Evolutionary conservation across 2,888 invertebrate species (phyloP), one percentile per base, ranked within the genome.

Genomic region (Zygogramma bicolorata): DNA sequence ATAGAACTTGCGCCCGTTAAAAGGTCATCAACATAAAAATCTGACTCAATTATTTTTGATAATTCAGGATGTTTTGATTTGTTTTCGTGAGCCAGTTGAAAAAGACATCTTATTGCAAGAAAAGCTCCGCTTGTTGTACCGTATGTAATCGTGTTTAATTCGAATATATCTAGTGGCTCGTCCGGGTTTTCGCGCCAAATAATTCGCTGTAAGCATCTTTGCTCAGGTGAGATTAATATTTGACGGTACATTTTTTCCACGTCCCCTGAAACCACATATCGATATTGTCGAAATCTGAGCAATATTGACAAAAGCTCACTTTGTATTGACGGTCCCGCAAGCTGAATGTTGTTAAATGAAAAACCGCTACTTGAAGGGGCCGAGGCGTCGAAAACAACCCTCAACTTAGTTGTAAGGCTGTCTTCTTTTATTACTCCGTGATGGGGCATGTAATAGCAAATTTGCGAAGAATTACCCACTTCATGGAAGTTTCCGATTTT

Each of bases 221-320:
- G 68, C 15, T 65, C 49, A 1, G 60, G 18, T 2, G 15, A 15
- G 15, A 69, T 62, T n/a, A 68, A 67, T 15, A 83, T 75, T 53
- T 81, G 80, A 0, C 79, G 74, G 59, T 80, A 84, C 80, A 83
- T 83, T 71, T 82, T 81, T 6, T 57, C 77, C 18, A 84, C 74
- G 66, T 83, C 83, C 2, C 77, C 79, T 7, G 70, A 10, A 27
- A 61, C 34, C 13, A 61, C 61, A 40, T 22, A 61, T 1, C 10
- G 5, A 20, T 38, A 18, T 13, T 22, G 31, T 20, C 61, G 18
- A 8, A 61, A 61, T 61, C 61, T 10, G 13, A 61, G 13, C n/a
- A 34, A 40, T 61, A 61, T 38, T 34, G 38, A 34, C 13, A 6
- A 22, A 6, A 38, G 13, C 10, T 61, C 60, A 61, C 18, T 22